Evolutionary conservation across 1,140 invertebrate species (phyloP), one percentile per base, ranked within the genome.

Genomic region (Ceratoteleas bidentatus): DNA sequence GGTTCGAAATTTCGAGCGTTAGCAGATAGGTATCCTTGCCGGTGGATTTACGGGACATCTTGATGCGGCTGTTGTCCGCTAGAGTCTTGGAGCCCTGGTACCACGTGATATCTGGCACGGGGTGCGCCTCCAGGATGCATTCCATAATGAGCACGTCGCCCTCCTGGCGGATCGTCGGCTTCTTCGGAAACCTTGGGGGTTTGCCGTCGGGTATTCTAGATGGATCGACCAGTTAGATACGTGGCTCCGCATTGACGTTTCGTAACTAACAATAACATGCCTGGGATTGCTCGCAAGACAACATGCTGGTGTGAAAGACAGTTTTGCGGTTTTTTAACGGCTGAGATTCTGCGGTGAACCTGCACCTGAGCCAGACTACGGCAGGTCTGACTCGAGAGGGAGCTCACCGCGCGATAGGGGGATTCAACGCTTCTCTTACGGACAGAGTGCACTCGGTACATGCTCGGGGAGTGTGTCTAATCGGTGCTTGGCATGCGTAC

Each of bases 131-230:
- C 89, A 99, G 92, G 85, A 98, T 92, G 91, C 98, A 99, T 92
- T 99, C 97, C 97, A 99, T 98, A 82, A 99, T 95, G 81, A 99
- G 93, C 58, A 97, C 90, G 89, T 98, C 97, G 49, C 97, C 98
- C 77, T 98, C 96, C 93, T 99, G 98, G 84, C 96, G 95, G 84
- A 99, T 99, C 34, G 97, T 98, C 60, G 98, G 98, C 91, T 99
- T 99, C 93, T 98, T 98, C 49, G 98, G 98, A 91, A 99, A 99
- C 85, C 98, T 94, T 52, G 98, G 98, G 69, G 97, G 95, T 93
- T 98, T 98, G 79, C 97, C 97, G 85, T 97, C 96, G 33, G 97
- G 96, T 92, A 98, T 97, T 95, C 97, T 98, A 92, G 40, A 83
- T 85, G 62, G 66, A 85, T 82, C 79, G 72, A 83, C 73, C 69